Conservation (phyloP, 2,888 invertebrate species). For the Gortyna flavago region DNA sequence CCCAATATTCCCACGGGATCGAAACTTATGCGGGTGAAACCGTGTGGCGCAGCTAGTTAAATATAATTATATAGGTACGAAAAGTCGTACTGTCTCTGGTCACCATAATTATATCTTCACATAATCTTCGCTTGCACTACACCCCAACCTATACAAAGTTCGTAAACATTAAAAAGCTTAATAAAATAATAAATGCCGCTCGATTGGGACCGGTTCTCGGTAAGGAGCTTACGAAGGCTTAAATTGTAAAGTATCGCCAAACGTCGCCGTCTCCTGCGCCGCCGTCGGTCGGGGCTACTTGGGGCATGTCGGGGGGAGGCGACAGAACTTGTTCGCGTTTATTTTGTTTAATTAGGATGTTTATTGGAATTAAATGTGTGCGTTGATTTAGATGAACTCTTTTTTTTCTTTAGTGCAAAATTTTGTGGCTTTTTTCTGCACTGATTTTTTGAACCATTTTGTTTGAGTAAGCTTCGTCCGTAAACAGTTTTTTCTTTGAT, state of each 20-base stretch:
- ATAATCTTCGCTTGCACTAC: constrained; percentile 22
- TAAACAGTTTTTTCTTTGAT: neutral
- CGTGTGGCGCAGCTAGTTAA: no score
- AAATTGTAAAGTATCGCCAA: constrained; percentile 73
- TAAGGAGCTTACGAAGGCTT: constrained; percentile 78
- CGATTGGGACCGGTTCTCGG: constrained; percentile 69
- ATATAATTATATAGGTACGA: no score
- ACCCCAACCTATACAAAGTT: constrained; percentile 39
- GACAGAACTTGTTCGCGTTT: constrained; percentile 48
- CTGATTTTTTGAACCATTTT: neutral
- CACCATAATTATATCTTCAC: neutral
- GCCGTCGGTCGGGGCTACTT: constrained; percentile 20
- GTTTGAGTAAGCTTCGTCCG: neutral
- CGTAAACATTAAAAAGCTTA: constrained; percentile 74
- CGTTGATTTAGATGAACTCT: neutral
- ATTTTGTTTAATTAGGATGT: constrained; percentile 48
- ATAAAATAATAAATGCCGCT: constrained; percentile 79
- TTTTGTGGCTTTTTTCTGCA: no score
- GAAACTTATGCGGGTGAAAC: no score
- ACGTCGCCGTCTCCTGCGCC: constrained; percentile 47
- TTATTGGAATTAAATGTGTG: neutral
- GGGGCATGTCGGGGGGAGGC: constrained; percentile 34
- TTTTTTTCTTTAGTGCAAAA: no score
- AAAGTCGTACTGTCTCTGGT: neutral
- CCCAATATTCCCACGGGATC: no score